Conservation (phyloP, 2,113 vertebrate genomes). For the Craseonycteris thonglongyai region DNA sequence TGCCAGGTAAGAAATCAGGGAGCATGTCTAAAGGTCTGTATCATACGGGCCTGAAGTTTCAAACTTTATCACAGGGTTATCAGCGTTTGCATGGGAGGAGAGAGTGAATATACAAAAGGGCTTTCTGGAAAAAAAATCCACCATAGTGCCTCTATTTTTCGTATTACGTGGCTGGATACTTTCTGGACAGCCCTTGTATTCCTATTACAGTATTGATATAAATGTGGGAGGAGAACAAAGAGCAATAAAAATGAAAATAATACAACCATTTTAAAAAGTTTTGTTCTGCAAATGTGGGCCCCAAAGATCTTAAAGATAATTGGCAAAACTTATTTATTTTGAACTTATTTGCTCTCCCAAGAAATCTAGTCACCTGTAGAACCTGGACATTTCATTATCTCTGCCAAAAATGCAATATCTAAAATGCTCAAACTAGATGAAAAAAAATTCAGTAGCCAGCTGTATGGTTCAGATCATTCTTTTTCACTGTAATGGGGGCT, state of each 20-base stretch:
- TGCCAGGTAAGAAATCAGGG: background rate
- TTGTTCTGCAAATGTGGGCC: background rate
- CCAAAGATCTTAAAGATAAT: background rate
- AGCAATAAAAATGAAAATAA: background rate
- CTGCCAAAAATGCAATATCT: background rate
- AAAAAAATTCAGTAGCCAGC: background rate
- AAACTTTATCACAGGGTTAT: background rate
- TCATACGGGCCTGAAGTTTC: background rate
- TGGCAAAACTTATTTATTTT: background rate
- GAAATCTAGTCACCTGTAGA: background rate
- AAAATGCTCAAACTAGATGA: background rate
- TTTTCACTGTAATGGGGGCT: background rate
- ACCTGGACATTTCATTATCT: background rate
- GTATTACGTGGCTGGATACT: too few species aligned
- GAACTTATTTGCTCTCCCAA: background rate
- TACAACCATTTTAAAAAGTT: background rate
- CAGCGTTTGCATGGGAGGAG: background rate
- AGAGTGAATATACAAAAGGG: background rate
- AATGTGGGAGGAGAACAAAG: background rate
- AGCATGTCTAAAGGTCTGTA: background rate
- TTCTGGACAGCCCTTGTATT: too few species aligned
- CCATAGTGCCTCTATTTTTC: too few species aligned
- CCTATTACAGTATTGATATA: background rate
- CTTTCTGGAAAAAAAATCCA: too few species aligned
- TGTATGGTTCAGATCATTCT: background rate